These are phyloP conservation scores for Podarcis raffonei DNA, from an alignment of 2,113 vertebrate species.

Conservation along the genomic window DNA sequence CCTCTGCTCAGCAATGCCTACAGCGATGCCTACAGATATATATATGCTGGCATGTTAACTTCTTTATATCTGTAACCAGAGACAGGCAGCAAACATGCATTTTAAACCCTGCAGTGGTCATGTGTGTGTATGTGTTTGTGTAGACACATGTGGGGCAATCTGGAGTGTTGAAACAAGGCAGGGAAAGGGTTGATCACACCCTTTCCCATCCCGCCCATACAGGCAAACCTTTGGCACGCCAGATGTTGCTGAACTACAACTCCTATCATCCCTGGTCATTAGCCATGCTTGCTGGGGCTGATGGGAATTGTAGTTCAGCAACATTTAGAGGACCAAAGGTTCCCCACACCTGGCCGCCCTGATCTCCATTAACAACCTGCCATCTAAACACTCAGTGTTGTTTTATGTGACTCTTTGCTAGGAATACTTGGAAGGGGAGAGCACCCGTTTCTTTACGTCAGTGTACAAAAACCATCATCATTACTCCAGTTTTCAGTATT, in stretches of 20 bases:
- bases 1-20: not conserved
- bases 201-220: not conserved
- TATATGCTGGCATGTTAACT: too few relatives aligned
- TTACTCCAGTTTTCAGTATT: conserved; percentile 41
- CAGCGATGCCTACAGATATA: not conserved
- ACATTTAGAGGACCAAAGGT: too few relatives aligned
- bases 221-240: too few relatives aligned
- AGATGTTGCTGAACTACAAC: too few relatives aligned
- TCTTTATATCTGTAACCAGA: not conserved
- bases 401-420: conserved; percentile 42
- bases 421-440: conserved; percentile 32
- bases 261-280: too few relatives aligned
- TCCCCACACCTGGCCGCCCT: too few relatives aligned
- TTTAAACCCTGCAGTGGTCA: not conserved
- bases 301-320: too few relatives aligned
- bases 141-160: too few relatives aligned
- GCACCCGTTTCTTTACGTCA: conserved; percentile 52
- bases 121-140: too few relatives aligned
- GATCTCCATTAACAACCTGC: not conserved
- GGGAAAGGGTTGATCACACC: not conserved
- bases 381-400: not conserved
- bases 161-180: not conserved
- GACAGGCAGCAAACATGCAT: not conserved
- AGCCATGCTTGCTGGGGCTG: too few relatives aligned
- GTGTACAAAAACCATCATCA: conserved; percentile 57